Conservation (phyloP, 2,797 vertebrate genomes). For the Parauchenoglanis punctatus region DNA sequence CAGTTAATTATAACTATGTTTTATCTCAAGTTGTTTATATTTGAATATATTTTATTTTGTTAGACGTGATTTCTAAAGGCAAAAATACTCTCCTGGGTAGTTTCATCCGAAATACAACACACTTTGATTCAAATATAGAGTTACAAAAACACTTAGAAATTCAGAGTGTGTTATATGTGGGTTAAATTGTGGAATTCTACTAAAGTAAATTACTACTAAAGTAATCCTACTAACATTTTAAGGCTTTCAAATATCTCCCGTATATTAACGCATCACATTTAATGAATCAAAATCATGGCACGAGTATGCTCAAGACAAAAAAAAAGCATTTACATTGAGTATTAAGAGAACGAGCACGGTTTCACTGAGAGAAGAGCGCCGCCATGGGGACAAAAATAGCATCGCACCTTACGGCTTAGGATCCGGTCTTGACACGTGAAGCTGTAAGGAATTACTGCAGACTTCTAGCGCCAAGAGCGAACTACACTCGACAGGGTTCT, state of each 20-base stretch:
- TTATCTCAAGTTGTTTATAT: background rate
- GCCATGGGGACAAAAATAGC: conserved; percentile 84
- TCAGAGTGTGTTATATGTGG: background rate
- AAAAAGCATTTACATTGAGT: background rate
- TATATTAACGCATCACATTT: background rate
- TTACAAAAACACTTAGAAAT: background rate
- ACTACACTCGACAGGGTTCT: background rate
- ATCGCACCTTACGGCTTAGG: conserved; percentile 74
- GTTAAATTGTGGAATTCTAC: background rate
- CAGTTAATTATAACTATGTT: background rate
- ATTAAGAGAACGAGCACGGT: background rate
- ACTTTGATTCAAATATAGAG: background rate
- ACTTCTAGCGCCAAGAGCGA: background rate
- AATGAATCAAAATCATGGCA: background rate
- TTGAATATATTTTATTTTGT: background rate
- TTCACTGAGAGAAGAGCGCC: conserved; percentile 75
- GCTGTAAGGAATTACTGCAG: background rate
- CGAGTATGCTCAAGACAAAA: background rate
- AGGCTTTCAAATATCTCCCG: background rate
- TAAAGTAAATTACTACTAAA: no score
- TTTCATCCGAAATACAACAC: background rate
- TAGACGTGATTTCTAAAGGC: background rate
- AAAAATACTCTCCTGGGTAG: background rate
- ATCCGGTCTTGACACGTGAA: background rate
- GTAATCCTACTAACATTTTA: background rate